Conservation (phyloP, 2,888 invertebrate genomes). For the Acrobasis repandana region DNA sequence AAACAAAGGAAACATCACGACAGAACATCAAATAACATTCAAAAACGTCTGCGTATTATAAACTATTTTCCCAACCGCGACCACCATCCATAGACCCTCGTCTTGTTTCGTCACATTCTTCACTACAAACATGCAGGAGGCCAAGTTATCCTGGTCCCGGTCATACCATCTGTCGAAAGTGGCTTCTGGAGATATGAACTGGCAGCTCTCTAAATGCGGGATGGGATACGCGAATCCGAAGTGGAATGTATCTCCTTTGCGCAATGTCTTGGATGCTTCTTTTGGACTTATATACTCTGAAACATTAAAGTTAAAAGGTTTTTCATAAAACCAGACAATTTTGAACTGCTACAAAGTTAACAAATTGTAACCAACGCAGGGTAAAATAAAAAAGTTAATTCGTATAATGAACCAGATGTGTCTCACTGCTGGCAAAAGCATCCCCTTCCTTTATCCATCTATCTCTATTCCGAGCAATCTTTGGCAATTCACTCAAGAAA, state of each 20-base stretch:
- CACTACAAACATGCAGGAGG: conserved; percentile 53
- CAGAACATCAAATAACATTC: conserved; percentile 17
- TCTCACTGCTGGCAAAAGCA: no score
- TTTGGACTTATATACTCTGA: conserved; percentile 50
- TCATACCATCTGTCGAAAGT: conserved; percentile 59
- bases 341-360: no score
- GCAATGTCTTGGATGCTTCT: conserved; percentile 31
- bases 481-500: no score
- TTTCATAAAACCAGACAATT: no score
- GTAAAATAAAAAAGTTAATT: no score
- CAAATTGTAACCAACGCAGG: no score
- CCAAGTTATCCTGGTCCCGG: conserved; percentile 37
- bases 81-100: conserved; percentile 58
- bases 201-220: conserved; percentile 50
- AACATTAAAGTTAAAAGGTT: conserved; percentile 36
- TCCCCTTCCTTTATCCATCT: no score
- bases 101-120: conserved; percentile 55
- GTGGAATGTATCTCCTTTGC: conserved; percentile 48
- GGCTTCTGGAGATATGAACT: conserved; percentile 51
- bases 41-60: conserved; percentile 46
- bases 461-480: no score
- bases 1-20: no score
- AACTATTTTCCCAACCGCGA: conserved; percentile 59
- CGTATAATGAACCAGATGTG: no score
- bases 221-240: conserved; percentile 57